A percentile compares a stretch with the other conserved stretches of the same genome.
phyloP scores from a whole-genome alignment of 2,797 vertebrate genomes.

The Hyperoplus lanceolatus region DNA sequence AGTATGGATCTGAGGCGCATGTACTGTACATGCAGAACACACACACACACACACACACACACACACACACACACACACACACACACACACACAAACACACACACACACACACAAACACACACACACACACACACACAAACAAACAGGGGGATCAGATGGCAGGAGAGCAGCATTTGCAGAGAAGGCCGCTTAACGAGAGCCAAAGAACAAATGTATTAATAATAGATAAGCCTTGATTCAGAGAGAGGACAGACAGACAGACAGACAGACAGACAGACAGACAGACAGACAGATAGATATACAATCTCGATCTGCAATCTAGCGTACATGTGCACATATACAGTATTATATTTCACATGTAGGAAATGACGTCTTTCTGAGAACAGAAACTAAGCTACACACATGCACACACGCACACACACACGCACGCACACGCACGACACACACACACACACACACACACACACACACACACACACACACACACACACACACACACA shows the following conservation, averaged over 20 bases:
- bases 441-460: not conserved
- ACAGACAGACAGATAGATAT: constrained; percentile 9
- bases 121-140: constrained; percentile 18
- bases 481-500: constrained; percentile 9
- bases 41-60: constrained; percentile 18
- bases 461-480: not conserved
- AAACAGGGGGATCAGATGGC: constrained; percentile 56
- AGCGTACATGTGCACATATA: not conserved
- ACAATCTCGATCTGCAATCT: no score
- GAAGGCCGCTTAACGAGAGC: constrained; percentile 50
- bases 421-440: no score
- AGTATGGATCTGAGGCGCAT: constrained; percentile 37
- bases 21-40: constrained; percentile 36
- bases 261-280: not conserved
- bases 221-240: constrained; percentile 71
- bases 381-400: no score
- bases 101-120: constrained; percentile 24
- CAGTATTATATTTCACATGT: not conserved
- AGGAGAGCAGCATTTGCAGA: constrained; percentile 60
- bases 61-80: constrained; percentile 26
- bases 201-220: constrained; percentile 72
- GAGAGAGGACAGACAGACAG: constrained; percentile 8
- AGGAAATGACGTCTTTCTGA: no score
- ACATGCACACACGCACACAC: no score
- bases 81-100: constrained; percentile 16